Base-by-base conservation (phyloP, 2,797 vertebrate genomes). In the Darevskia nairensis region DNA sequence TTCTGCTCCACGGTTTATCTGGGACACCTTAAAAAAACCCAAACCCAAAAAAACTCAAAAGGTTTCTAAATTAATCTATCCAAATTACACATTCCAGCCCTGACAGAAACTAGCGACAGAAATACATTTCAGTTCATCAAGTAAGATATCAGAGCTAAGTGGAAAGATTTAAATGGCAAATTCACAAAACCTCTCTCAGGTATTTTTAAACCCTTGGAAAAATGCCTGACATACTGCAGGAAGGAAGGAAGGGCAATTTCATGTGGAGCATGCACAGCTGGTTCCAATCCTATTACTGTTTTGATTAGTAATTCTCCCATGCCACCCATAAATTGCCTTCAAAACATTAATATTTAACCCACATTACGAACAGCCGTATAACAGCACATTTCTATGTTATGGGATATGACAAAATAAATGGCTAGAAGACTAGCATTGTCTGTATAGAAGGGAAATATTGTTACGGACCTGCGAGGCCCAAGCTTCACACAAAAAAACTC, bases 211-310 rank as follows among this genome's bases (percentile, higher is more conserved):
- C 46, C 21, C 41, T 50, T 27, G 92, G 91, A 93, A 91, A 93
- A 94, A 94, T 50, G 89, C 88, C 81, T 95, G 94, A 95, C 88
- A 94, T 94, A 94, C 64, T 94, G 69, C 94, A 95, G 94, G 95
- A 95, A 96, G 93, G 92, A 96, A 96, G 93, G 91, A 96, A 96
- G 90, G 85, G 93, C 84, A 95, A 96, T 95, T 95, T 96, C 94
- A 95, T 95, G 95, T 74, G 72, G 89, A 92, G 92, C 91, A 94
- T 93, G 90, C 90, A 96, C 96, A 97, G 95, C 92, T 97, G 96
- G 94, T 96, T 97, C 92, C 95, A 96, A 97, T 96, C 92, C 90
- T 92, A 88, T 94, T 94, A 94, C 90, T 93, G 86, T 92, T 96
- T 95, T 88, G 80, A 95, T 96, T 95, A 95, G 89, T 89, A 95